These are phyloP conservation scores for Mystacornis crossleyi DNA, from an alignment of 2,113 vertebrate species.

Conservation along the genomic window DNA sequence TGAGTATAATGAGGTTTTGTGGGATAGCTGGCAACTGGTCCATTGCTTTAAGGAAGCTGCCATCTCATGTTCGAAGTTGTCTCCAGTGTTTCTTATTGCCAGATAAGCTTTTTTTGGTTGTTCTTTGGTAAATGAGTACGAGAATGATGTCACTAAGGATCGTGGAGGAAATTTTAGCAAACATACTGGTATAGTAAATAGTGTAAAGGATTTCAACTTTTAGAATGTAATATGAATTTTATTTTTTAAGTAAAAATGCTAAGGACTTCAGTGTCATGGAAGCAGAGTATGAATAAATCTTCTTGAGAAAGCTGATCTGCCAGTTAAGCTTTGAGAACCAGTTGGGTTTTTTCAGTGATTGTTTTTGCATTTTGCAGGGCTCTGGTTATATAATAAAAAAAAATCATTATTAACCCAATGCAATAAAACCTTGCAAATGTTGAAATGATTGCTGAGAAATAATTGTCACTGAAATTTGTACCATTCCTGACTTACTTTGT, in stretches of 20 bases:
- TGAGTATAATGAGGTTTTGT: neutral
- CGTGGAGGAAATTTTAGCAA: neutral
- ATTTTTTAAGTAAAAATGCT: neutral
- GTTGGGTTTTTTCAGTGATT: neutral
- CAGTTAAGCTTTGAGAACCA: neutral
- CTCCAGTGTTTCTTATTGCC: neutral
- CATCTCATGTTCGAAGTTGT: neutral
- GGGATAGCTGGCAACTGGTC: neutral
- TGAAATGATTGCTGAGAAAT: neutral
- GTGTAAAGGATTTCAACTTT: neutral
- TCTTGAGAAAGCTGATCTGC: neutral
- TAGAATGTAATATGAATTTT: neutral
- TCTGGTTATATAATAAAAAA: neutral
- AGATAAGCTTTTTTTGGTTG: neutral
- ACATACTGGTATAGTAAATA: neutral
- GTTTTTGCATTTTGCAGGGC: neutral
- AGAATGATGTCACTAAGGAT: neutral
- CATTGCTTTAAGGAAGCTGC: neutral
- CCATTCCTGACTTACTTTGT: neutral
- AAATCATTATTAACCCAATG: neutral
- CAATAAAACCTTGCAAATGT: neutral
- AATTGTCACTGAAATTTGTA: neutral
- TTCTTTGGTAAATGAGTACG: neutral
- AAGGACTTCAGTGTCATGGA: neutral
- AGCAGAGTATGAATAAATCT: neutral